Evolutionary conservation across 2,113 vertebrate species (phyloP), one percentile per base, ranked within the genome.

Genomic region (Tragelaphus scriptus): DNA sequence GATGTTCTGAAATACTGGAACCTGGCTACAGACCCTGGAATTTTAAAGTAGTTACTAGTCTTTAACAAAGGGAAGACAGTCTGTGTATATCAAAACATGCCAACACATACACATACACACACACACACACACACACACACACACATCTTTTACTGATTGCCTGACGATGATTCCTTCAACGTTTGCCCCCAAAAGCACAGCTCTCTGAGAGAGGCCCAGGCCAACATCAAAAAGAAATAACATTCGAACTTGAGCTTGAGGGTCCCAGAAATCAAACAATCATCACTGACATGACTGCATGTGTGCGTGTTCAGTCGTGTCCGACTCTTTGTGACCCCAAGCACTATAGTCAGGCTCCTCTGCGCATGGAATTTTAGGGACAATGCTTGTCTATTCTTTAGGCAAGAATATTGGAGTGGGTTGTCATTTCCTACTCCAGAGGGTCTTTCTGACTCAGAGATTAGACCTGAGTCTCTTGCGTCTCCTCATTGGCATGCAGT

Each of bases 181-280:
- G 58, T 82, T 55, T 44, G 84, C 85, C 44, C 7, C 81, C 89
- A 97, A 97, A 98, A 96, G 75, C 51, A 87, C 44, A 92, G 58
- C 92, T 94, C 97, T 96, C 82, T 93, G 90, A 97, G 94, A 97
- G 47, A 1, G 44, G 28, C 93, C 53, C 86, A 85, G 95, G 88
- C 96, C 96, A 97, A 96, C 97, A 79, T 88, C 17, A n/a, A 98
- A 96, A 97, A 96, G 95, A 90, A 97, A 96, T 79, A 98, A 94
- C 79, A 97, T 88, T 98, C 79, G 86, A 97, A 98, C 75, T 98
- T 98, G 85, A 91, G 61, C 87, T 94, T 96, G 97, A 96, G 91
- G 71, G 53, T 88, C 89, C 95, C 98, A 97, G 95, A 98, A 98
- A 97, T 97, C 94, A 98, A 98, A 98, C 56, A 81, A 95, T 97